Evolutionary conservation across 2,797 vertebrate genomes (phyloP), one percentile per base, ranked within the genome.

Genomic region (Pangasius mekongensis): DNA sequence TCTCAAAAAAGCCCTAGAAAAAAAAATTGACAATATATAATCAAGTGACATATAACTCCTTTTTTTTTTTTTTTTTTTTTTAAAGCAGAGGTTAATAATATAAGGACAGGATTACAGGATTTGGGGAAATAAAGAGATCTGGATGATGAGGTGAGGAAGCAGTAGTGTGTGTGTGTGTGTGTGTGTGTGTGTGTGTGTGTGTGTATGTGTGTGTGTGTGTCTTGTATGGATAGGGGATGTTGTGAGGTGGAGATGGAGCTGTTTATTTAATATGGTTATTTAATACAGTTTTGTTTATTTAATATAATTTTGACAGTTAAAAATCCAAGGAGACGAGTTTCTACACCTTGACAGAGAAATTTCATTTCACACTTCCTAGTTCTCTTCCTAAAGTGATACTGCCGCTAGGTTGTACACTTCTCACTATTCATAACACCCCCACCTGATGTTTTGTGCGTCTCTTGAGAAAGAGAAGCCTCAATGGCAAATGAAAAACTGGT

Each of bases 371-470:
- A 60, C 36, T 47, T 43, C 8, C 54, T 43, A 18, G 11, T 18
- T 47, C 24, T 83, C 30, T 66, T 62, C 54, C 84, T 43, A 47
- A 74, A 74, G 54, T 76, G 62, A 86, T 76, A 16, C 54, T 39
- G 9, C 54, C 10, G 1, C 24, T 71, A 30, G 7, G 22, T 85
- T 36, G 33, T 49, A 43, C 5, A 2, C 20, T 27, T 30, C 14
- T 22, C 27, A 30, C 33, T 58, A 18, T 33, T 52, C 30, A 16
- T 58, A 36, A 10, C 39, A 73, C 33, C 24, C 24, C 9, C 39
- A 3, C 47, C 11, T 14, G 6, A 18, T 20, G 7, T 69, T 62
- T 43, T 52, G 24, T 18, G 13, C 11, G 47, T 43, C 69, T 58
- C 30, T 86, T 33, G 49, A 47, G 47, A 86, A 69, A 52, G 60